These are phyloP conservation scores for Melipona bicolor DNA, from an alignment of 2,888 invertebrate genomes.

Conservation along the genomic window DNA sequence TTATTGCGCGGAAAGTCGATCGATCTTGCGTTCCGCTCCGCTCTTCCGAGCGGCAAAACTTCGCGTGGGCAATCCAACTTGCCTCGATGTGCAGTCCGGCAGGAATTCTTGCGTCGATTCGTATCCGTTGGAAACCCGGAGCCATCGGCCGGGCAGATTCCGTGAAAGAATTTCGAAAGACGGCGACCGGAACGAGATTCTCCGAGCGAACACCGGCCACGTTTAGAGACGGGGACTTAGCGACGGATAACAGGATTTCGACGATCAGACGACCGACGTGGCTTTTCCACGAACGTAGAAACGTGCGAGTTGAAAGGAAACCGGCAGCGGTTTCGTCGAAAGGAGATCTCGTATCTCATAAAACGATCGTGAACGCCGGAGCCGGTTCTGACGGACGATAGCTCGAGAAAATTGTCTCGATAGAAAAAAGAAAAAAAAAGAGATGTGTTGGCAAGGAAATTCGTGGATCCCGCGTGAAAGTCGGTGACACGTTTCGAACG, in stretches of 20 bases:
- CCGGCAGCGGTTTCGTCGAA: background rate
- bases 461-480: background rate
- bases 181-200: no score
- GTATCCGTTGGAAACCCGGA: background rate
- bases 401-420: background rate
- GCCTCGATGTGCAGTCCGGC: background rate
- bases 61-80: background rate
- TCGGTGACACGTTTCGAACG: background rate
- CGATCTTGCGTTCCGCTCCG: slow-evolving; percentile 9
- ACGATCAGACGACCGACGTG: background rate
- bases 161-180: slow-evolving; percentile 24
- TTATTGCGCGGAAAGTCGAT: slow-evolving; percentile 43
- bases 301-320: background rate
- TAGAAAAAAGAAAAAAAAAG: background rate
- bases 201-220: no score
- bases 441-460: background rate
- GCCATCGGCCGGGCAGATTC: slow-evolving; percentile 11
- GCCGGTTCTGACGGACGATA: background rate
- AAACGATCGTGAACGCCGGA: background rate
- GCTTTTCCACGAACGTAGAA: background rate
- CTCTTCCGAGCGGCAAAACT: background rate
- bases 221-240: background rate
- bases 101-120: slow-evolving; percentile 40
- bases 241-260: slow-evolving; percentile 32
- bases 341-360: background rate